These are phyloP conservation scores for Tortrix viridana DNA, from an alignment of 2,888 invertebrate genomes.

Conservation along the genomic window DNA sequence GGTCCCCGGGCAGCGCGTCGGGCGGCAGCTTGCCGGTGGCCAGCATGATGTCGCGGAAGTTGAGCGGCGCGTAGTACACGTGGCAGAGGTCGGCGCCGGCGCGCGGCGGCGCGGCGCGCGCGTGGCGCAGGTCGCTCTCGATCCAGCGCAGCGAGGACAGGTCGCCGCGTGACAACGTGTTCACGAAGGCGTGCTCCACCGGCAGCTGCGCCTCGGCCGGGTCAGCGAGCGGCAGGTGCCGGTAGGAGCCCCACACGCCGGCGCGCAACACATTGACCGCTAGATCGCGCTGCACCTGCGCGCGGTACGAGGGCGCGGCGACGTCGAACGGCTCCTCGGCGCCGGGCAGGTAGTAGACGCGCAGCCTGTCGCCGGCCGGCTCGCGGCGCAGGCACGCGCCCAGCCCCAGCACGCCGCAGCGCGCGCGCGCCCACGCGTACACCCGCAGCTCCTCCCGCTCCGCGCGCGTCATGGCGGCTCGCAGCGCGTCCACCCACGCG, in stretches of 20 bases:
- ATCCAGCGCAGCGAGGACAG: conserved; percentile 97
- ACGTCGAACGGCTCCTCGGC: conserved; percentile 85
- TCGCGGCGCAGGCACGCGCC: conserved; percentile 95
- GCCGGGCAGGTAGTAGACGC: conserved; percentile 89
- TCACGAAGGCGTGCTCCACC: conserved; percentile 97
- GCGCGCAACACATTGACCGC: conserved; percentile 93
- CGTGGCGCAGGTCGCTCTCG: conserved; percentile 86
- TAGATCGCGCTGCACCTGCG: conserved; percentile 90
- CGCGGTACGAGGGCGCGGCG: conserved; percentile 82
- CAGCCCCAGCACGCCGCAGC: conserved; percentile 93
- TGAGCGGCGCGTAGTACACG: conserved; percentile 97
- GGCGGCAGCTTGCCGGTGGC: conserved; percentile 98
- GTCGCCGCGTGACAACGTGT: conserved; percentile 97
- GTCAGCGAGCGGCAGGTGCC: conserved; percentile 89
- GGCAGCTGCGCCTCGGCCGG: conserved; percentile 65
- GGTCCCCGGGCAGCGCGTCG: conserved; percentile 96
- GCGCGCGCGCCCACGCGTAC: conserved; percentile 87
- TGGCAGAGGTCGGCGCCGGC: conserved; percentile 88
- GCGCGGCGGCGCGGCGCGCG: conserved; percentile 67
- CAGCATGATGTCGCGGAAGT: conserved; percentile 99
- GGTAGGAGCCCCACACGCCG: conserved; percentile 93
- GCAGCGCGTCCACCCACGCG: conserved; percentile 92
- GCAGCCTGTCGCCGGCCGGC: conserved; percentile 90
- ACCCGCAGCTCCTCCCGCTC: conserved; percentile 85
- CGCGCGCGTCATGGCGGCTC: conserved; percentile 88